Evolutionary conservation across 2,888 invertebrate genomes (phyloP), one percentile per base, ranked within the genome.

Genomic region (Orchesella flavescens): DNA sequence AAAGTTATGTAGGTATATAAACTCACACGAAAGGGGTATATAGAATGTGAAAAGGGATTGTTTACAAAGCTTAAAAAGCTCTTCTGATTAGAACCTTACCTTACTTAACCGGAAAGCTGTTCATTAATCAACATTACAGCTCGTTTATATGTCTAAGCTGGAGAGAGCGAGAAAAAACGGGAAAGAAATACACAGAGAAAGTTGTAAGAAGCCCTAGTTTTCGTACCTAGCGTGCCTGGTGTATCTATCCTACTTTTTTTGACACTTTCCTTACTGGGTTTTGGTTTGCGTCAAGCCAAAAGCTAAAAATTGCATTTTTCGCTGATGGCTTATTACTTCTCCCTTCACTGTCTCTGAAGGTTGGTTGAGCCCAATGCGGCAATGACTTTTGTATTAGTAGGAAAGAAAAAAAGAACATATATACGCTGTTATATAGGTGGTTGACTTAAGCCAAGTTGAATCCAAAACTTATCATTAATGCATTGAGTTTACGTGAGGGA

Each of bases 101-200:
- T 71, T 71, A 73, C 59, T 49, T 74, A 46, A 74, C 74, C 74
- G 74, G 74, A 74, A 74, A 74, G 74, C 74, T 53, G 61, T 79
- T 79, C 79, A 79, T 79, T 79, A 79, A 72, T 72, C 72, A 79
- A 79, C 71, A 72, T 71, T 79, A 71, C 23, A 63, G 34, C 43
- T 43, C 17, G n/a, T 34, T 65, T 34, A 19, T 65, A n/a, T 65
- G 19, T 23, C 65, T 21, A 34, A 34, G 34, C 34, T 34, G 7
- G 34, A 34, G n/a, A n/a, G n/a, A n/a, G 10, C 13, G 5, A 57
- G n/a, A 21, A 59, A 59, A 17, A 21, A 59, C 12, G 19, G 57
- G 57, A 57, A 57, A n/a, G 57, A 17, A 13, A 57, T 12, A 57
- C 57, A n/a, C 17, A 59, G 19, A n/a, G 19, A 15, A 44, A 43